These are phyloP conservation scores for Grammomys dolichurus DNA, from an alignment of 2,113 vertebrate genomes.

Conservation along the genomic window DNA sequence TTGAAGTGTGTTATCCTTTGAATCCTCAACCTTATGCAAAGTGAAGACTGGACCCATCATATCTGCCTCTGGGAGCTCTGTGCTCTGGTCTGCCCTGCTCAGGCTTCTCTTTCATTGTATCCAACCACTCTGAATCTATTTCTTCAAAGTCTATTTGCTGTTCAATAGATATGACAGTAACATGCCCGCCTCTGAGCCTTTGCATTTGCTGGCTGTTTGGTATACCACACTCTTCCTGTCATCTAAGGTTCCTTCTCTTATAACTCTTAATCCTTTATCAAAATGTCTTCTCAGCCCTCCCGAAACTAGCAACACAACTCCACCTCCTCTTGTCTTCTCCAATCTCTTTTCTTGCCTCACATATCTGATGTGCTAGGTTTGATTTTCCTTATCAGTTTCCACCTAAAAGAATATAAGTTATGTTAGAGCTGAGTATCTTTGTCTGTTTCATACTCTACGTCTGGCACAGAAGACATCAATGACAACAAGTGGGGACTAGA, in stretches of 20 bases:
- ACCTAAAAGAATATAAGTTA: background rate
- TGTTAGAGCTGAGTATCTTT: background rate
- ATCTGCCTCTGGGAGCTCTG: background rate
- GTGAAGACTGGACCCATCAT: background rate
- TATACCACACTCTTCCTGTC: no score
- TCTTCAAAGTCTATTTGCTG: background rate
- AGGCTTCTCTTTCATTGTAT: background rate
- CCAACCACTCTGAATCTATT: background rate
- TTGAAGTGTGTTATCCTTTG: background rate
- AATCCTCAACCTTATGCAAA: background rate
- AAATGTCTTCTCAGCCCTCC: background rate
- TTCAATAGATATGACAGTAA: background rate
- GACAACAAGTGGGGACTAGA: background rate
- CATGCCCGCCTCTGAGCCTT: background rate
- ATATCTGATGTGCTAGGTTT: background rate
- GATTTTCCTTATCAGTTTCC: background rate
- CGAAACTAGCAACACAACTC: background rate
- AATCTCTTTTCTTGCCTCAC: background rate
- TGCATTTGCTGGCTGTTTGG: background rate
- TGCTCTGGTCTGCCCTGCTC: fast-evolving
- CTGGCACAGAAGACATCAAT: background rate
- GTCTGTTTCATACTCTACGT: background rate
- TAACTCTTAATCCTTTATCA: background rate
- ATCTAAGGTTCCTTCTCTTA: background rate
- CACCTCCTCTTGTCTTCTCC: background rate